Conservation (phyloP, 2,797 vertebrate species). For the Phyllotis vaccarum region DNA sequence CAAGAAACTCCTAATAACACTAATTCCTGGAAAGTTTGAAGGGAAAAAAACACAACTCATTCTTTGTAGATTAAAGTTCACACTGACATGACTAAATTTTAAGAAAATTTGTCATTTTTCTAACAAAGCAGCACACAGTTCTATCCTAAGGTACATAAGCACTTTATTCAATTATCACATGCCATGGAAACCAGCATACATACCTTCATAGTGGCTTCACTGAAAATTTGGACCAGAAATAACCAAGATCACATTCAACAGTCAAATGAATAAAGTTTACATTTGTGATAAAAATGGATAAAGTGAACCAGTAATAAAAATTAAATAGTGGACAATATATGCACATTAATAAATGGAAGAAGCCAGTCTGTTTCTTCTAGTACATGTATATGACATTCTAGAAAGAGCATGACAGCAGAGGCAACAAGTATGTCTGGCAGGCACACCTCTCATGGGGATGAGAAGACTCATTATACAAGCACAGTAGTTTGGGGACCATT, state of each 20-base stretch:
- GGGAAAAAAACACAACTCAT: not conserved
- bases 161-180: not conserved
- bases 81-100: not conserved
- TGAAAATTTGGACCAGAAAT: not conserved
- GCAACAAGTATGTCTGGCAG: not conserved
- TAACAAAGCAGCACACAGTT: not conserved
- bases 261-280: not conserved
- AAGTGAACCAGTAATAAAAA: not conserved
- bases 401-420: not conserved
- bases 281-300: not conserved
- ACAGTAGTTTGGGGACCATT: no score
- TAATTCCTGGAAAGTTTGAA: not conserved
- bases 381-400: not conserved
- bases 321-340: not conserved
- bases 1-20: no score
- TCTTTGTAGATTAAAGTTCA: not conserved
- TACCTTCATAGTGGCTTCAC: not conserved
- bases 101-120: not conserved
- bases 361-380: not conserved
- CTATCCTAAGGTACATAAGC: not conserved
- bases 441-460: not conserved
- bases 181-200: not conserved
- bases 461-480: not conserved
- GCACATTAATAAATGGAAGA: not conserved
- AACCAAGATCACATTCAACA: not conserved